Evolutionary conservation across 2,888 invertebrate species (phyloP).

Genomic region (Caenorhabditis sp.): DNA sequence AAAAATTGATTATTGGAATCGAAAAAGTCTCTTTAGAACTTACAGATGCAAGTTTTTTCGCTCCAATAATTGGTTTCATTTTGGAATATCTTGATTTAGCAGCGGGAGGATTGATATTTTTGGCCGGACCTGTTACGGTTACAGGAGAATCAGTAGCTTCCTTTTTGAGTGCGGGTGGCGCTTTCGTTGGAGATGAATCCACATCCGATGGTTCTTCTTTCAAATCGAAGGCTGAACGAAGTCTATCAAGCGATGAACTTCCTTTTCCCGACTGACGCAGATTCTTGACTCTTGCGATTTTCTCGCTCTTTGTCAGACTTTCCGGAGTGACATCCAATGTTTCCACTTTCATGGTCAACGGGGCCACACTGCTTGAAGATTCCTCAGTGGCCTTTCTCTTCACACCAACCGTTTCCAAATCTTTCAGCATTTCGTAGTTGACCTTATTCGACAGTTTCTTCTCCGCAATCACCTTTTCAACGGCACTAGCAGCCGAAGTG

Average conservation of each 20-base stretch:
- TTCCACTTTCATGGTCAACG: constrained; percentile 1
- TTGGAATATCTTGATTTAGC: constrained; percentile 55
- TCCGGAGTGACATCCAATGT: constrained; percentile 24
- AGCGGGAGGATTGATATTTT: no score
- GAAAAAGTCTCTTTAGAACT: background rate
- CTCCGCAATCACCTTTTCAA: constrained; percentile 95
- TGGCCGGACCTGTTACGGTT: no score
- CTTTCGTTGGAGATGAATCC: background rate
- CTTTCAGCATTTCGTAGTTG: constrained; percentile 93
- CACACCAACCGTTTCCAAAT: constrained; percentile 59
- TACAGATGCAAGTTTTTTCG: constrained; percentile 38
- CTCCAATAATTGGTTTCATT: constrained; percentile 51
- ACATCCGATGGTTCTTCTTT: constrained; percentile 9
- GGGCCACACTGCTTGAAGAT: background rate
- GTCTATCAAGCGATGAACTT: constrained; percentile 16
- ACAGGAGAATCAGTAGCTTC: background rate
- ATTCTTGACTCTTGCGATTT: constrained; percentile 31
- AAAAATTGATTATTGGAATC: background rate
- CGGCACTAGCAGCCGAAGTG: constrained; percentile 89
- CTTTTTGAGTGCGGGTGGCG: background rate
- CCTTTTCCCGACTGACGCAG: background rate
- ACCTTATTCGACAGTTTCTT: constrained; percentile 97
- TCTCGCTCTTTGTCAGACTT: constrained; percentile 47
- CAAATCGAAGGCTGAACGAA: constrained; percentile 48
- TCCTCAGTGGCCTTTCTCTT: background rate